phyloP scores from a whole-genome alignment of 1,140 invertebrate species.

The Steinernema feltiae region DNA sequence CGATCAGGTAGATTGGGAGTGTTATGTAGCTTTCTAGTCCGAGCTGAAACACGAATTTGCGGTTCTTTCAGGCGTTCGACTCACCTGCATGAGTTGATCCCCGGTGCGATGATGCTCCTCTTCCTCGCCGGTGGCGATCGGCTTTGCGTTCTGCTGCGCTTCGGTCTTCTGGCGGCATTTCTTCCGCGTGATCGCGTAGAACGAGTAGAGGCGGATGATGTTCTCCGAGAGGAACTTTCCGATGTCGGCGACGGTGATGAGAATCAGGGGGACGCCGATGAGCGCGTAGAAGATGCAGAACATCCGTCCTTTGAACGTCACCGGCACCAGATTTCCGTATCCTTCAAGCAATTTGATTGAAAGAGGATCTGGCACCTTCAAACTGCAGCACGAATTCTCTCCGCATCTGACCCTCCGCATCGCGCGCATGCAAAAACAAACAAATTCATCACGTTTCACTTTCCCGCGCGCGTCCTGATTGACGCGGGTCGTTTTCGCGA shows the following conservation, averaged over 20 bases:
- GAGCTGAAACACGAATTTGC: conserved; percentile 28
- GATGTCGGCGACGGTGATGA: conserved; percentile 57
- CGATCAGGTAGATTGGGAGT: conserved; percentile 54
- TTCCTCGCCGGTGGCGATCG: conserved; percentile 23
- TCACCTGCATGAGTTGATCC: conserved; percentile 37
- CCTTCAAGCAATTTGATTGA: conserved; percentile 22
- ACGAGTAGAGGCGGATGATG: conserved; percentile 50
- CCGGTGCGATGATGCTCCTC: conserved; percentile 20
- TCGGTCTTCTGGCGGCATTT: conserved; percentile 18
- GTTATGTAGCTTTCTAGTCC: conserved; percentile 49
- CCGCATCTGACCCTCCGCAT: neutral
- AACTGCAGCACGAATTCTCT: neutral
- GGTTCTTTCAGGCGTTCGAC: neutral
- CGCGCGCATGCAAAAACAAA: neutral
- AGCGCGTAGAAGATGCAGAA: conserved; percentile 57
- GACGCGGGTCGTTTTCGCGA: neutral
- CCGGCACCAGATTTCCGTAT: conserved; percentile 56
- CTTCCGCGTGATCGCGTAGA: conserved; percentile 30
- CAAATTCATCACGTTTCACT: neutral
- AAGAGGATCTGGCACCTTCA: conserved; percentile 10
- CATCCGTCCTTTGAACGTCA: conserved; percentile 48
- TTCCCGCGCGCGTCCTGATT: neutral
- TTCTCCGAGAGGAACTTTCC: conserved; percentile 57
- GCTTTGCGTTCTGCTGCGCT: conserved; percentile 13
- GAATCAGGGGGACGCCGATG: conserved; percentile 55